Evolutionary conservation across 2,113 vertebrate genomes (phyloP), one percentile per base, ranked within the genome.

Genomic region (Taurulus bubalis): DNA sequence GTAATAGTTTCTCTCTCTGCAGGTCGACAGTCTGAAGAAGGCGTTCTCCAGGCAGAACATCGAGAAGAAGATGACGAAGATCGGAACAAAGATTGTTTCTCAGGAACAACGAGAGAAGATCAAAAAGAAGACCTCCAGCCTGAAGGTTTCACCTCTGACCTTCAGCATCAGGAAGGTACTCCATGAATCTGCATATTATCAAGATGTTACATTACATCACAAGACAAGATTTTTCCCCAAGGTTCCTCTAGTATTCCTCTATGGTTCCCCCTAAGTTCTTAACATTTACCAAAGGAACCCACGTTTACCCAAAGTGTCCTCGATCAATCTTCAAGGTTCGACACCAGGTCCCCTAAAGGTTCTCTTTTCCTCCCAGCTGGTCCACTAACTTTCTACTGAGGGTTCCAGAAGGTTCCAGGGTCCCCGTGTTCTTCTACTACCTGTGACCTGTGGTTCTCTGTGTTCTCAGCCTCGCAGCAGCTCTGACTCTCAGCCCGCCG

Each of bases 41-140:
- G 98, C 97, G 0, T 99, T 99, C 90, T 98, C 98, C 71, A 96
- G 95, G 40, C 96, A 98, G 84, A 99, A 98, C 89, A 97, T 99
- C 0, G 98, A 99, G 94, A 99, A 98, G 88, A 98, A 97, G 92
- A 99, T 99, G 98, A 99, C 94, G 58, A 96, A 97, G 91, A 95
- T 99, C 16, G 90, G 97, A 84, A 98, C 96, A 0, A 98, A 97
- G 94, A 97, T 99, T 0, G 97, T 99, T 32, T 98, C 97, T 0
- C 94, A 80, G 0, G 97, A 99, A 82, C 94, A 98, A 85, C 95
- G 98, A 36, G 97, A 99, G 80, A 99, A 98, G 92, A 97, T 98
- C 87, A 99, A 98, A 91, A 96, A 96, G 91, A 98, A 95, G 86
- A 90, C 92, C 0, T 95, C 97, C 0, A 94, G 94, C 34, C 96